Conservation (phyloP, 1,140 invertebrate species). For the Akabosia matsudoensis region DNA sequence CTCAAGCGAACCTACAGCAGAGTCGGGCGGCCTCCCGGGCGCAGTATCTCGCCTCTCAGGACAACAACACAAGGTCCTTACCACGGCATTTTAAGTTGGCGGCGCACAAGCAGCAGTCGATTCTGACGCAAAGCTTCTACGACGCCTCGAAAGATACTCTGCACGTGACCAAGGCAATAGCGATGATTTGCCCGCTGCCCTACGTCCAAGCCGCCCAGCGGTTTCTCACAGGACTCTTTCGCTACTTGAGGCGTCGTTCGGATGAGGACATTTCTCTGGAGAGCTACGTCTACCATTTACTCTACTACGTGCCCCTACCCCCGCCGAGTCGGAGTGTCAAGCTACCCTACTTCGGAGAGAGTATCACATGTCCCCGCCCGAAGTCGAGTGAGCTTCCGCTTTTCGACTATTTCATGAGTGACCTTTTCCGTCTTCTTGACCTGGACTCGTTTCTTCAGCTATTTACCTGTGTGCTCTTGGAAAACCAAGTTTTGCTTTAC, state of each 20-base stretch:
- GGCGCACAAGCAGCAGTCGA: slow-evolving; percentile 63
- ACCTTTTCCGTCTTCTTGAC: slow-evolving; percentile 81
- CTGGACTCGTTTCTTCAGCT: slow-evolving; percentile 87
- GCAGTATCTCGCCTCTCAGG: slow-evolving; percentile 50
- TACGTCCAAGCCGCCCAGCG: slow-evolving; percentile 79
- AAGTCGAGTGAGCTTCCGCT: slow-evolving; percentile 78
- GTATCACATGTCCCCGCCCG: slow-evolving; percentile 66
- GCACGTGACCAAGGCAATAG: slow-evolving; percentile 92
- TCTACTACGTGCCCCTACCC: slow-evolving; percentile 90
- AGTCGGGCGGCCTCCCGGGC: slow-evolving; percentile 29
- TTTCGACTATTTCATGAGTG: slow-evolving; percentile 85
- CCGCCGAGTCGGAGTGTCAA: slow-evolving; percentile 78
- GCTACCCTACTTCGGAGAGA: slow-evolving; percentile 70
- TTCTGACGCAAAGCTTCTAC: slow-evolving; percentile 76
- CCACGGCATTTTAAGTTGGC: slow-evolving; percentile 83
- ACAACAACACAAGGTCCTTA: slow-evolving; percentile 70
- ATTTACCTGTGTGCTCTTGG: slow-evolving; percentile 91
- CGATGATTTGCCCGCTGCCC: slow-evolving; percentile 82
- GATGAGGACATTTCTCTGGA: slow-evolving; percentile 59
- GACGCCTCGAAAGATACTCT: slow-evolving; percentile 89
- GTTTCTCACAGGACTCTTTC: slow-evolving; percentile 82
- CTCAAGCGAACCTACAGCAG: slow-evolving; percentile 24
- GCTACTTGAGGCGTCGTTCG: slow-evolving; percentile 50
- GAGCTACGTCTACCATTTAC: slow-evolving; percentile 89
- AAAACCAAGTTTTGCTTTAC: slow-evolving; percentile 92